Conservation (phyloP, 2,797 vertebrate species). For the Muscicapa comitata region DNA sequence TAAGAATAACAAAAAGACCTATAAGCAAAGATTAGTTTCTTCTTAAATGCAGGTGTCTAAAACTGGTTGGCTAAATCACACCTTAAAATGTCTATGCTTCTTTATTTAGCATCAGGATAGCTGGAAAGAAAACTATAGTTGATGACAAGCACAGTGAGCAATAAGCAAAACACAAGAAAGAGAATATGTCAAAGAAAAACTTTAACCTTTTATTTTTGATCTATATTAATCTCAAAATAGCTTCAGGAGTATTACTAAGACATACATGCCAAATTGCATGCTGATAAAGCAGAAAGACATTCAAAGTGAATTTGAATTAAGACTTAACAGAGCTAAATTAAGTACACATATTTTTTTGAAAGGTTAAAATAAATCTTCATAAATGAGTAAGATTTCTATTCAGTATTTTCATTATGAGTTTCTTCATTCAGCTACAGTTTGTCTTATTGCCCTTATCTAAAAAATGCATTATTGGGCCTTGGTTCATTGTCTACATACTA, state of each 20-base stretch:
- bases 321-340: background rate
- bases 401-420: background rate
- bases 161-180: background rate
- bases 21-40: background rate
- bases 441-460: background rate
- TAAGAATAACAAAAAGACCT: background rate
- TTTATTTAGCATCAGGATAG: background rate
- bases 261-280: background rate
- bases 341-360: background rate
- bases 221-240: background rate
- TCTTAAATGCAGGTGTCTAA: background rate
- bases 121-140: background rate
- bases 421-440: background rate
- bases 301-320: slow-evolving; percentile 15
- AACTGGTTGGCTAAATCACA: background rate
- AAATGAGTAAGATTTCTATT: background rate
- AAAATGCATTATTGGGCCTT: background rate
- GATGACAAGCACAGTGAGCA: background rate
- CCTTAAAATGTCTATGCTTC: background rate
- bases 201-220: background rate
- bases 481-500: slow-evolving; percentile 9
- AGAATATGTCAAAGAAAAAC: background rate
- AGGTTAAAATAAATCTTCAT: background rate
- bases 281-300: background rate
- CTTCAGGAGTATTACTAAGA: background rate